A percentile compares a stretch with the other conserved stretches of the same genome.
phyloP scores from a whole-genome alignment of 2,797 vertebrate species.

The Bufotes viridis region DNA sequence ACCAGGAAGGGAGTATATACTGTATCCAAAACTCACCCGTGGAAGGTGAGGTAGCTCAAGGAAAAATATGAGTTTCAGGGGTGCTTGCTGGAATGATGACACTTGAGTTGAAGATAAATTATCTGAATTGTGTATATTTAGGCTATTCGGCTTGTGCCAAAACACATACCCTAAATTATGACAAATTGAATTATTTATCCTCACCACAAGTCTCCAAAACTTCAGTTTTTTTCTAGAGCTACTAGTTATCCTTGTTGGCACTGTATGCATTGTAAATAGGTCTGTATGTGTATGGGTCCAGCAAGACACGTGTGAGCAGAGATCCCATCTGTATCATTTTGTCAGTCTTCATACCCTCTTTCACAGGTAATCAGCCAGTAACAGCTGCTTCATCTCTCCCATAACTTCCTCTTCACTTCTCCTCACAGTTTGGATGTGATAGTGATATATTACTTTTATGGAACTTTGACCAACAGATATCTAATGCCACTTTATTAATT shows the following conservation, averaged over 20 bases:
- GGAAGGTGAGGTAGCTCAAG: too few species aligned
- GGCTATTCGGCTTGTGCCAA: too few species aligned
- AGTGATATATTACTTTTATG: background rate
- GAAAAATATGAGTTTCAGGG: too few species aligned
- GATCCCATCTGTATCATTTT: background rate
- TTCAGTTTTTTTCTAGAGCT: too few species aligned
- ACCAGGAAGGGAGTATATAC: too few species aligned
- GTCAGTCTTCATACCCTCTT: conserved; percentile 2
- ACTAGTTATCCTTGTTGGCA: background rate
- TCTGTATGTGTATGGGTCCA: background rate
- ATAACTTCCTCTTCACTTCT: conserved; percentile 26
- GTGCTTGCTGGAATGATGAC: too few species aligned
- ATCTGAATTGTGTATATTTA: too few species aligned
- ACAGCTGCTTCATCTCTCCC: conserved; percentile 18
- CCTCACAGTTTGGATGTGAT: background rate
- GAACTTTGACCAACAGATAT: background rate
- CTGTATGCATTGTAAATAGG: background rate
- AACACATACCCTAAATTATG: too few species aligned
- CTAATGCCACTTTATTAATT: background rate
- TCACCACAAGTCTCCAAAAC: too few species aligned
- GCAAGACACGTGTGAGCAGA: background rate
- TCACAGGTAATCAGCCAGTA: conserved; percentile 10
- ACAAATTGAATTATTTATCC: too few species aligned
- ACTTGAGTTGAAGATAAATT: too few species aligned
- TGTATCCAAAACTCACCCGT: too few species aligned